Conservation (phyloP, 2,113 vertebrate genomes). For the Mesitornis unicolor region DNA sequence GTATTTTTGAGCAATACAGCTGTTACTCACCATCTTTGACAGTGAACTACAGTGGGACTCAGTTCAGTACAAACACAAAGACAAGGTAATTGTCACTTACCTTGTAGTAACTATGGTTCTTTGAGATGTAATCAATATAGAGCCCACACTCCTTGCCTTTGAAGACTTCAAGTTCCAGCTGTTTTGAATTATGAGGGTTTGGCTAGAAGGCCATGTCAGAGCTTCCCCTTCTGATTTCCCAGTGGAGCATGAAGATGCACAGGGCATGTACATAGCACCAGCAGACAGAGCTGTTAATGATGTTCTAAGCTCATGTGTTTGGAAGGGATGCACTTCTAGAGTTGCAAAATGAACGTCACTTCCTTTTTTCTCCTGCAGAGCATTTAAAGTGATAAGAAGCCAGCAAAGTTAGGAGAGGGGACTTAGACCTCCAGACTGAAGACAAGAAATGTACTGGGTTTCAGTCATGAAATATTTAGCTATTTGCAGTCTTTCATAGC, state of each 20-base stretch:
- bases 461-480: slow-evolving; percentile 5
- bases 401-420: background rate
- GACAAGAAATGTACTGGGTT: background rate
- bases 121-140: background rate
- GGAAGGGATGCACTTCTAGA: background rate
- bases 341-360: background rate
- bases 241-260: background rate
- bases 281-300: background rate
- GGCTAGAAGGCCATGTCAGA: background rate
- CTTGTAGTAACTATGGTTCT: background rate
- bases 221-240: background rate
- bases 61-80: background rate
- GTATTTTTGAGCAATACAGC: background rate
- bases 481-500: background rate
- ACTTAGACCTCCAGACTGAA: background rate
- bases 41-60: background rate
- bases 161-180: slow-evolving; percentile 9
- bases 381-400: background rate
- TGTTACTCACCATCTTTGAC: background rate
- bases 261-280: background rate
- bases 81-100: background rate
- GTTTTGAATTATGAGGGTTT: background rate
- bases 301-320: background rate
- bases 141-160: background rate
- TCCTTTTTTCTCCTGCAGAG: background rate